Base-by-base conservation (phyloP, 2,888 invertebrate genomes). In the Eupithecia centaureata region DNA sequence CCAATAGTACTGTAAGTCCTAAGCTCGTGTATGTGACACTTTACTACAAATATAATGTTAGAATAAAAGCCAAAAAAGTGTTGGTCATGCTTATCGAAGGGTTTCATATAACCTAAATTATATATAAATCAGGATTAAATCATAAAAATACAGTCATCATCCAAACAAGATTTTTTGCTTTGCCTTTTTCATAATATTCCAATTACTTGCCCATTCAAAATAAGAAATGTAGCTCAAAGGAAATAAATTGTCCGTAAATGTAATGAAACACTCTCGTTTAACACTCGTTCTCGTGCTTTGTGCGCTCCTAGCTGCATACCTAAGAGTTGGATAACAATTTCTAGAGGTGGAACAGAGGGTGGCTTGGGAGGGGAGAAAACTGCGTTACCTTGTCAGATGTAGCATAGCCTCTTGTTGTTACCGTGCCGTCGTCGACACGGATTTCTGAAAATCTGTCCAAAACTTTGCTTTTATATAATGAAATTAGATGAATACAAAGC, bases 281-380 rank as follows among this genome's bases (percentile, higher is more conserved):
- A 74, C 76, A 80, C 82, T 82, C 77, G 74, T 79, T 80, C 74
- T 78, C 78, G 75, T 78, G 76, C 74, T 81, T 78, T 79, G 76
- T 73, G 70, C 76, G 65, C 72, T 73, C 72, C 71, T 75, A 77
- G 76, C 76, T 76, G 71, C 72, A 70, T 76, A 70, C 74, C 76
- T 73, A 72, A 79, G 79, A 77, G 75, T 77, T 75, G 76, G 78
- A 83, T 81, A 86, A 86, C 86, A 85, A 87, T 86, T 89, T 86
- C 79, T 81, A 81, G 80, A 80, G 82, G 83, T 81, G 80, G 80
- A 83, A 84, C 81, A 70, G 84, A 82, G 83, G 80, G 80, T 79
- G 79, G 81, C 77, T 47, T 73, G 72, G 25, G n/a, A n/a, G 72
- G 73, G 80, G 80, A 79, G 77, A 79, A 87, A 56, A 87, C 83